Percentiles rank a stretch among this genome's conserved stretches.
These are phyloP conservation scores for Leptobrachium ailaonicum DNA, from an alignment of 2,113 vertebrate species.

Conservation along the genomic window DNA sequence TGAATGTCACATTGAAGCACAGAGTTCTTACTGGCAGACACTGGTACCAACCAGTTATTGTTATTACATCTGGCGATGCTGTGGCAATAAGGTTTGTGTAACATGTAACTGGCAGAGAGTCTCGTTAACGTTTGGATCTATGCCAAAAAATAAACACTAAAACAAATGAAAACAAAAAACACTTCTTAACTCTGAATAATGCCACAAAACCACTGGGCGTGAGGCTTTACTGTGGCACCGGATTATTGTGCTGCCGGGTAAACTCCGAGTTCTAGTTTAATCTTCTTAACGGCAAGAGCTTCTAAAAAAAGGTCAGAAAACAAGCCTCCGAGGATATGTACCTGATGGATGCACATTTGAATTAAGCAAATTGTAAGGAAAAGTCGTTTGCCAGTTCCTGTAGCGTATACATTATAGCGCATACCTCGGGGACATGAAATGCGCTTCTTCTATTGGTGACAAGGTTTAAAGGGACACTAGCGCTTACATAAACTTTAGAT, in stretches of 20 bases:
- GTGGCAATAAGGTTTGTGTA: neutral
- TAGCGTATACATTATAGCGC: neutral
- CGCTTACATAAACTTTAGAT: too few species aligned
- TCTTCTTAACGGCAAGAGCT: constrained; percentile 54
- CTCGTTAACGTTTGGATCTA: neutral
- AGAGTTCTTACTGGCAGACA: neutral
- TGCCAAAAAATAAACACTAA: neutral
- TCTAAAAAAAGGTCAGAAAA: constrained; percentile 53
- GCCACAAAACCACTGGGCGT: neutral
- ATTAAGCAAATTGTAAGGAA: neutral
- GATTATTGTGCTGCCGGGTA: constrained; percentile 43
- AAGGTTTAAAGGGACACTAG: too few species aligned
- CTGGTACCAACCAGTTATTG: neutral
- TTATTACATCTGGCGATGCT: neutral
- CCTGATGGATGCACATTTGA: constrained; percentile 50
- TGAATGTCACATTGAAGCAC: neutral
- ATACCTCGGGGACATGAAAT: too few species aligned
- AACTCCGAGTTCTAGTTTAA: constrained; percentile 51
- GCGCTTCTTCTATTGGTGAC: too few species aligned
- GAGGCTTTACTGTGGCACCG: constrained; percentile 28
- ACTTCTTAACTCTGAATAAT: too few species aligned
- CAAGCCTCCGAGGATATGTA: constrained; percentile 40
- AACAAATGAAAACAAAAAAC: too few species aligned
- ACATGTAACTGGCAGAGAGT: neutral
- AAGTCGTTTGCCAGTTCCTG: neutral